Evolutionary conservation across 2,888 invertebrate genomes (phyloP).

Genomic region (Platypus cylindrus): DNA sequence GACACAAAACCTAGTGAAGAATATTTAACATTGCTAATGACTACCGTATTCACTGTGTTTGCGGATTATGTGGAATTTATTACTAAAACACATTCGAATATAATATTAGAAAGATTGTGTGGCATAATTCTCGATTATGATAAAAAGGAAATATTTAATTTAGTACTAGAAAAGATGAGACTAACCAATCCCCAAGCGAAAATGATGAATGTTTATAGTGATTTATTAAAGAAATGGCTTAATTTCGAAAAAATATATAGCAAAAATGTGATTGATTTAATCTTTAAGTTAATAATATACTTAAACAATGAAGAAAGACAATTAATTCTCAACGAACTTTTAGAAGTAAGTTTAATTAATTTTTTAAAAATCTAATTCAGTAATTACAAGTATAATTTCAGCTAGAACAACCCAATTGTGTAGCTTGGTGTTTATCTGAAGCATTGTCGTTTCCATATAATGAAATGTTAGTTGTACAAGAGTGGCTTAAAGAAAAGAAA

Average conservation of each 20-base stretch:
- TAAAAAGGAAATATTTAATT: conserved; percentile 38
- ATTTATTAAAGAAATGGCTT: conserved; percentile 38
- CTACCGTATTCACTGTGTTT: conserved; percentile 37
- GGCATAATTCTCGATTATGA: conserved; percentile 46
- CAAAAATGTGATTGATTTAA: conserved; percentile 45
- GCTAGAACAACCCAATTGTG: conserved; percentile 23
- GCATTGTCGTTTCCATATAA: conserved; percentile 37
- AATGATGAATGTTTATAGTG: conserved; percentile 23
- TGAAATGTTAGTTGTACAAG: conserved; percentile 30
- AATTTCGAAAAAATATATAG: conserved; percentile 38
- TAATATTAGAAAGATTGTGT: conserved; percentile 41
- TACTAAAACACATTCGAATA: conserved; percentile 32
- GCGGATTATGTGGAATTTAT: conserved; percentile 45
- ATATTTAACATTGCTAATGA: conserved; percentile 37
- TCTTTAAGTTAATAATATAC: conserved; percentile 47
- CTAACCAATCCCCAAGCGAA: conserved; percentile 16
- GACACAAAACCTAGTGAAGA: conserved; percentile 22
- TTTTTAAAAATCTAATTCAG: conserved; percentile 1
- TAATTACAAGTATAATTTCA: conserved; percentile 13
- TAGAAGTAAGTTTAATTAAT: conserved; percentile 33
- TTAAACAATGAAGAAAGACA: conserved; percentile 42
- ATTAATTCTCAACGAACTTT: conserved; percentile 41
- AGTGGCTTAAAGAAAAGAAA: conserved; percentile 36
- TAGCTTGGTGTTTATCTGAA: conserved; percentile 36
- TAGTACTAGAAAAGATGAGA: conserved; percentile 30